Conservation (phyloP, 2,888 invertebrate species). For the Calameuta pallipes region DNA sequence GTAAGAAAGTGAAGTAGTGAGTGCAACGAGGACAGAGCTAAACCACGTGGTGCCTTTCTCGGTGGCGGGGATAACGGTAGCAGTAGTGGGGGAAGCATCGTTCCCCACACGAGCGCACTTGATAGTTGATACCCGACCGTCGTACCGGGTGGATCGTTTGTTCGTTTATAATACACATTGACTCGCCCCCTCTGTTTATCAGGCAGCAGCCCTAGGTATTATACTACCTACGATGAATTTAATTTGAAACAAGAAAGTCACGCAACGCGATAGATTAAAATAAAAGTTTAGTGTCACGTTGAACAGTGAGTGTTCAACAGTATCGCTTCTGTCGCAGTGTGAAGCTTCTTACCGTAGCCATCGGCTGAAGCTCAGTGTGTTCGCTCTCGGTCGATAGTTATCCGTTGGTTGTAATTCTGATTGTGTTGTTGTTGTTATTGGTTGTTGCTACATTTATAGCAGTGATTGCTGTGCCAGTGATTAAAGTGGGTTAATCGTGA, state of each 20-base stretch:
- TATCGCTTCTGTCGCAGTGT: too few relatives aligned
- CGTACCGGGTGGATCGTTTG: slow-evolving; percentile 37
- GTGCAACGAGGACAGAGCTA: slow-evolving; percentile 8
- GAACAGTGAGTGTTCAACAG: not conserved
- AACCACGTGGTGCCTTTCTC: slow-evolving; percentile 28
- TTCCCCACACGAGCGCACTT: slow-evolving; percentile 27
- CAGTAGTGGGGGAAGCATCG: slow-evolving; percentile 9
- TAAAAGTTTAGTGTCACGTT: not conserved
- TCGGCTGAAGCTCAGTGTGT: too few relatives aligned
- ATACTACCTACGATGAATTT: not conserved
- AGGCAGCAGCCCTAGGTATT: not conserved
- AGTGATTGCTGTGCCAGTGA: not conserved
- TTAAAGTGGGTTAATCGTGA: not conserved
- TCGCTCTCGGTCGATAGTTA: too few relatives aligned
- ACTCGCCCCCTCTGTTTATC: not conserved
- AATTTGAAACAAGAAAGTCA: not conserved
- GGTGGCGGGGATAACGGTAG: slow-evolving; percentile 8
- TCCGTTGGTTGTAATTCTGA: not conserved
- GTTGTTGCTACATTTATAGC: not conserved
- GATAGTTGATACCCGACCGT: slow-evolving; percentile 53
- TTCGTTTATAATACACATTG: not conserved
- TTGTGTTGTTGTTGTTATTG: not conserved
- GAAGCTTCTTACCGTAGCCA: too few relatives aligned
- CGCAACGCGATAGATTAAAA: not conserved
- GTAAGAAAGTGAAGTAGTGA: slow-evolving; percentile 11